Base-by-base conservation (phyloP, 2,888 invertebrate species). In the Didymodactylos carnosus region DNA sequence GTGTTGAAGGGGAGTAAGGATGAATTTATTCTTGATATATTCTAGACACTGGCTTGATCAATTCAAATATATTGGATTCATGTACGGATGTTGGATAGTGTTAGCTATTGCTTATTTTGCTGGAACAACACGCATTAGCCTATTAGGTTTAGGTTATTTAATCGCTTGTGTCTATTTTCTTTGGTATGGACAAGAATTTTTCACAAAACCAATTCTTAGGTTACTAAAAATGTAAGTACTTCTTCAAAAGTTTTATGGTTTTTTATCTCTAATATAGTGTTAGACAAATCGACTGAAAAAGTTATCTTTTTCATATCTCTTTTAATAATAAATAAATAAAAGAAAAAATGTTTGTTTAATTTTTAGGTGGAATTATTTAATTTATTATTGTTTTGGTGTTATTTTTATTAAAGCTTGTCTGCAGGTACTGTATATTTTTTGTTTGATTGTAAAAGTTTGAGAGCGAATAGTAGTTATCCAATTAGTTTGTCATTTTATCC, bases 161-260 rank as follows among this genome's bases (percentile, higher is more conserved):
- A 88, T 94, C 73, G 92, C 94, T 5, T 92, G 95, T 0, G 97
- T 98, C 83, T 87, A 92, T 78, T 95, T 98, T 84, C 87, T 98
- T 49, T 99, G 98, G 98, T 92, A 92, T 84, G 98, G 98, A 46
- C 92, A 94, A 51, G 95, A 97, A 81, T 90, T 97, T 81, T 94
- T 95, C 82, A 86, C 95, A 72, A 87, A 91, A 78, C 93, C 25
- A 88, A 87, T 62, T 3, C 19, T 35, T 11, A n/a, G 19, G 3
- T 35, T 62, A 35, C 35, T 35, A 35, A 29, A 35, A 62, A 2
- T 62, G 62, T 62, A 62, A 27, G 62, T 62, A n/a, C n/a, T n/a
- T n/a, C n/a, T n/a, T n/a, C 0, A 49, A 49, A 25, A 13, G 5
- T 25, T 25, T 49, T 49, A 0, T n/a, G 8, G 0, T 46, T n/a